Conservation (phyloP, 2,888 invertebrate genomes). For the Rhagium mordax region DNA sequence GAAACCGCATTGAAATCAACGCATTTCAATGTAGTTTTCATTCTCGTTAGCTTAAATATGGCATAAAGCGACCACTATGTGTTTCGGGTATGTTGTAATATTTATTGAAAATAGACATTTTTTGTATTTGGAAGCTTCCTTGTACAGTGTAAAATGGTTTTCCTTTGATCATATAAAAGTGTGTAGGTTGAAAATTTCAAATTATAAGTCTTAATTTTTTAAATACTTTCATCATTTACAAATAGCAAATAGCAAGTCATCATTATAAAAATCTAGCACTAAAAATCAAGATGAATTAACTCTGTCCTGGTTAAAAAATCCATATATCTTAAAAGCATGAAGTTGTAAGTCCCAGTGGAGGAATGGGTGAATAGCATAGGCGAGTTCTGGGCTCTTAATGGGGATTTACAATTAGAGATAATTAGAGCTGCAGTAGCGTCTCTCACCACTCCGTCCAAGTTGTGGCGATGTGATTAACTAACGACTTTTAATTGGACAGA, state of each 20-base stretch:
- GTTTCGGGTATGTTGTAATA: too few species aligned
- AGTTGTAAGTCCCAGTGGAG: conserved; percentile 26
- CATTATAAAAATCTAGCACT: not conserved
- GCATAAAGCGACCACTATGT: too few species aligned
- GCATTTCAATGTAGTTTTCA: too few species aligned
- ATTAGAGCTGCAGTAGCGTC: conserved; percentile 65
- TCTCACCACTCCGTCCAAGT: conserved; percentile 56
- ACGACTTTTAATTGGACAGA: conserved; percentile 65
- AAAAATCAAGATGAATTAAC: conserved; percentile 27
- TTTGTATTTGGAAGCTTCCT: too few species aligned
- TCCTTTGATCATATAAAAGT: too few species aligned
- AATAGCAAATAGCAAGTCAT: not conserved
- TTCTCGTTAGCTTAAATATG: too few species aligned
- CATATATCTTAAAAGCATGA: conserved; percentile 35
- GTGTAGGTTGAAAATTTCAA: too few species aligned
- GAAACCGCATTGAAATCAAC: too few species aligned
- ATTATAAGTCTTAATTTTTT: too few species aligned
- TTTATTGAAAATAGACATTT: too few species aligned
- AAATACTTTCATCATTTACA: not conserved
- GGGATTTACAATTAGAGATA: conserved; percentile 68
- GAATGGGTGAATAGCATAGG: conserved; percentile 39
- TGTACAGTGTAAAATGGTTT: too few species aligned
- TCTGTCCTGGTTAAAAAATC: conserved; percentile 32
- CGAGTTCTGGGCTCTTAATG: conserved; percentile 50
- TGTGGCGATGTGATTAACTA: conserved; percentile 66